These are phyloP conservation scores for Suricata suricatta DNA, from an alignment of 2,113 vertebrate species.

Conservation along the genomic window DNA sequence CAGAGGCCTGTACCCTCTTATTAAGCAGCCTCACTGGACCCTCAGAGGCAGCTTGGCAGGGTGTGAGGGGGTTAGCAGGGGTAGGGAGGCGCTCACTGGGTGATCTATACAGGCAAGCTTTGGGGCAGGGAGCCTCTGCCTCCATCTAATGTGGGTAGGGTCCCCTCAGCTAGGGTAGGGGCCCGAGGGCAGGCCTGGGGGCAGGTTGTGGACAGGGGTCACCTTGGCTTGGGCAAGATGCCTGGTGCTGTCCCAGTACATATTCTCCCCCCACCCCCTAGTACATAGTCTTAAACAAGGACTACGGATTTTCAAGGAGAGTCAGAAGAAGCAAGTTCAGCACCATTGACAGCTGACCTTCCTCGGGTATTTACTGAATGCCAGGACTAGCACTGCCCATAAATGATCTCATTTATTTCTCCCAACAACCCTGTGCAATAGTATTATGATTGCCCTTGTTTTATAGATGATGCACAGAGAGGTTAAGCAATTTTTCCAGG, in stretches of 20 bases:
- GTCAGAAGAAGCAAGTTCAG: not conserved
- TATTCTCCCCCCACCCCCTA: not conserved
- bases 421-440: not conserved
- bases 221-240: not conserved
- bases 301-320: not conserved
- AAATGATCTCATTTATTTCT: not conserved
- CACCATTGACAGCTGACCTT: not conserved
- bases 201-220: not conserved
- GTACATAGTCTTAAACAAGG: not conserved
- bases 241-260: not conserved
- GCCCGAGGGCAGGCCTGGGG: not conserved
- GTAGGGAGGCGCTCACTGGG: not conserved
- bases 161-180: not conserved
- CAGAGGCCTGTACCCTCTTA: not conserved
- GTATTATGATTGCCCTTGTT: not conserved
- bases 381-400: not conserved
- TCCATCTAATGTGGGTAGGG: not conserved
- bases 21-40: not conserved
- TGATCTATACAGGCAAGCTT: not conserved
- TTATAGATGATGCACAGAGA: slow-evolving; percentile 42
- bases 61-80: not conserved
- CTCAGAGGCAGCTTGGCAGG: not conserved
- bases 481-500: not conserved
- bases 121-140: not conserved
- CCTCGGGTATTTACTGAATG: not conserved